A percentile compares a stretch with the other conserved stretches of the same genome.
Conservation (phyloP, 2,888 invertebrate genomes). For the Drosophila kanekoi region DNA sequence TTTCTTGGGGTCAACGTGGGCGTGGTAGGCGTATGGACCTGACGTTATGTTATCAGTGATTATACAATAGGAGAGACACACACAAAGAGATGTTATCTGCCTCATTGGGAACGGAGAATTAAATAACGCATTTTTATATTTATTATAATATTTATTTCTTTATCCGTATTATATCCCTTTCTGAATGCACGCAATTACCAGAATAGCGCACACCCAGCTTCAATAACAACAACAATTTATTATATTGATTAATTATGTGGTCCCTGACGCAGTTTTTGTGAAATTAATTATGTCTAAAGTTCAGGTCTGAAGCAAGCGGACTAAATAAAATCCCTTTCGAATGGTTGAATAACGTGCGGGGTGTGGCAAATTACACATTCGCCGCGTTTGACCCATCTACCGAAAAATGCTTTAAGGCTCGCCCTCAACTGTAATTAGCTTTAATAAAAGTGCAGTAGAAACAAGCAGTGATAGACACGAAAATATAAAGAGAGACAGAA, state of each 20-base stretch:
- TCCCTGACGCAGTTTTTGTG: constrained; percentile 8
- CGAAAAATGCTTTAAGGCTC: constrained; percentile 21
- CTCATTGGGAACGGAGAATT: too few species aligned
- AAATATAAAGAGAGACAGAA: neutral
- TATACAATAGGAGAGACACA: too few species aligned
- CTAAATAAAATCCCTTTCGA: constrained; percentile 15
- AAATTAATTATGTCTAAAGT: constrained; percentile 54
- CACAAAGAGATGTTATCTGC: too few species aligned
- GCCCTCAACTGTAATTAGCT: constrained; percentile 47
- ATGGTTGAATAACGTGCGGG: neutral
- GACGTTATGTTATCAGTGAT: too few species aligned
- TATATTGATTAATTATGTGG: constrained; percentile 52
- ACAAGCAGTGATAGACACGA: neutral
- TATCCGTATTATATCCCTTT: neutral
- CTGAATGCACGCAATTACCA: constrained; percentile 9
- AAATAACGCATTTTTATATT: too few species aligned
- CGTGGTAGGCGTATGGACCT: too few species aligned
- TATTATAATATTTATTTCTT: too few species aligned
- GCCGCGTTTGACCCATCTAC: constrained; percentile 18
- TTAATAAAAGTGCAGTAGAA: constrained; percentile 37
- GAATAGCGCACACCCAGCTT: neutral
- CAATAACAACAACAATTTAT: constrained; percentile 14
- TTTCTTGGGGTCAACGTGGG: too few species aligned
- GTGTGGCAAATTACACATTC: constrained; percentile 54
- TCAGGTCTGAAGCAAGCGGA: constrained; percentile 23